These are phyloP conservation scores for Stenolophus ochropezus DNA, from an alignment of 2,888 invertebrate genomes.

Conservation along the genomic window DNA sequence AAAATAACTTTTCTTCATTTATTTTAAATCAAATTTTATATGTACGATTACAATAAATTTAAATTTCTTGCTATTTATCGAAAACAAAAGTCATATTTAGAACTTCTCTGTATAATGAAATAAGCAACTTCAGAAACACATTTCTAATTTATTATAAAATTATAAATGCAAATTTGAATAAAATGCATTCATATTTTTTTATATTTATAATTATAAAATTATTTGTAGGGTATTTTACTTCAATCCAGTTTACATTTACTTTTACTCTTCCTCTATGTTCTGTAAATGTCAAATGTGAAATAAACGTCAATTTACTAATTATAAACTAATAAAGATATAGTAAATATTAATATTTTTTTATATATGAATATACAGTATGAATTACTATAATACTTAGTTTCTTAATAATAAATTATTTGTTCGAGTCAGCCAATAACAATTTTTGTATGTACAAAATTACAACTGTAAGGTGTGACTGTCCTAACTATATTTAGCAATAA, in stretches of 20 bases:
- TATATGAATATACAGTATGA: background rate
- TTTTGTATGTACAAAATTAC: background rate
- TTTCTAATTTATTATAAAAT: no score
- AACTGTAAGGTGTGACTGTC: slow-evolving; percentile 47
- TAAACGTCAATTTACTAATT: slow-evolving; percentile 38
- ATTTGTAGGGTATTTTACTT: background rate
- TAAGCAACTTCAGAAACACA: no score
- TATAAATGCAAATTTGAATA: no score
- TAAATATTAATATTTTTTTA: slow-evolving; percentile 12
- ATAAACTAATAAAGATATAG: slow-evolving; percentile 21
- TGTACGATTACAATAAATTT: no score
- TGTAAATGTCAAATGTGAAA: slow-evolving; percentile 17
- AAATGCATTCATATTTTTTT: no score
- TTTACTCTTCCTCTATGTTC: background rate
- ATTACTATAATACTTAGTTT: background rate
- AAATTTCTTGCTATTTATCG: no score
- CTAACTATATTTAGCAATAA: slow-evolving; percentile 32
- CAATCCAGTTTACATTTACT: background rate
- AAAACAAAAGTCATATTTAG: no score
- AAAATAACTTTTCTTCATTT: no score
- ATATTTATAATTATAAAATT: no score
- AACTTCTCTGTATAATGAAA: no score
- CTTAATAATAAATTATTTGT: background rate
- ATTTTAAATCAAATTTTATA: no score
- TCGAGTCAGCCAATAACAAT: background rate